Percentiles rank a stretch among this genome's conserved stretches.
Conservation (phyloP, 2,888 invertebrate species). For the Eucera pruinosa region DNA sequence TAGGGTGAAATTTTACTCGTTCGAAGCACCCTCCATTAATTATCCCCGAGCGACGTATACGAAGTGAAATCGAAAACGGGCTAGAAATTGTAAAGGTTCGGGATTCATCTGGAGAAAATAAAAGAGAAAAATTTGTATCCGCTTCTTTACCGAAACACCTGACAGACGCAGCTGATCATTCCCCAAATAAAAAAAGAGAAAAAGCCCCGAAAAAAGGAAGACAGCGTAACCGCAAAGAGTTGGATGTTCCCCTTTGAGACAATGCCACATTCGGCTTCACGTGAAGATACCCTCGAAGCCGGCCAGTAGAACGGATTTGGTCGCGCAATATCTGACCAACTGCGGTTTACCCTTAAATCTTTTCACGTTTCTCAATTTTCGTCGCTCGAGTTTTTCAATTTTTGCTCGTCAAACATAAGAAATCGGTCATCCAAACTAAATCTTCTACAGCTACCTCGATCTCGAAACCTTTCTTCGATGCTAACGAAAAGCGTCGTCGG, state of each 20-base stretch:
- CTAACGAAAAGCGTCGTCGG: slow-evolving; percentile 1
- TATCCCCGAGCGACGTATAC: slow-evolving; percentile 23
- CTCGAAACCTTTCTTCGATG: background rate
- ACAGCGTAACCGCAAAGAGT: slow-evolving; percentile 59
- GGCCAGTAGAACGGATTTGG: background rate
- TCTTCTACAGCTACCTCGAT: background rate
- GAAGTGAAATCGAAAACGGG: slow-evolving; percentile 31
- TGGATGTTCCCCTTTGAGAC: slow-evolving; percentile 44
- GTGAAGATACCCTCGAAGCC: slow-evolving; percentile 9
- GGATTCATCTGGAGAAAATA: slow-evolving; percentile 54
- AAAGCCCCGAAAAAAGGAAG: slow-evolving; percentile 36
- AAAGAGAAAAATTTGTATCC: slow-evolving; percentile 57
- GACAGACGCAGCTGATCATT: slow-evolving; percentile 70
- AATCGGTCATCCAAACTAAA: background rate
- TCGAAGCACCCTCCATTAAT: slow-evolving; percentile 30
- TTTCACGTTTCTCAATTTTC: fast-evolving
- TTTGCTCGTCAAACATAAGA: background rate
- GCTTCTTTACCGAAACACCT: slow-evolving; percentile 66
- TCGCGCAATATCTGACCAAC: background rate
- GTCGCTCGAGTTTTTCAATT: background rate
- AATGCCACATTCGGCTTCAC: slow-evolving; percentile 38
- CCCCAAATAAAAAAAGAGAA: slow-evolving; percentile 63
- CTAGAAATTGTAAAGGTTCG: slow-evolving; percentile 20
- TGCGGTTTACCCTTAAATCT: background rate
- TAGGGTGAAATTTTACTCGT: slow-evolving; percentile 10